Evolutionary conservation across 2,113 vertebrate genomes (phyloP).

Genomic region (western clawed frog (Xenopus tropicalis)): DNA sequence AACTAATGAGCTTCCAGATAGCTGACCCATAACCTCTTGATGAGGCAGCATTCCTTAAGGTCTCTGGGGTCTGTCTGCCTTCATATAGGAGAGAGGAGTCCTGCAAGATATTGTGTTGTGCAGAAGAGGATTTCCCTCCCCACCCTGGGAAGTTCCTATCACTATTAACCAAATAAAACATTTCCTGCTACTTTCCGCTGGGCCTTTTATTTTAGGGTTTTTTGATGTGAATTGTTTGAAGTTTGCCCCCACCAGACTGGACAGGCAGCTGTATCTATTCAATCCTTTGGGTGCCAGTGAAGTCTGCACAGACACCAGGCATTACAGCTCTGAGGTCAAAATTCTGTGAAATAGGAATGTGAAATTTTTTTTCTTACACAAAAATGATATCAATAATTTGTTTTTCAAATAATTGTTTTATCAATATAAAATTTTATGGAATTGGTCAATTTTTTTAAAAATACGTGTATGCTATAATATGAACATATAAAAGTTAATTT

Average conservation of each 20-base stretch:
- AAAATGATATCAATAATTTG: too few species aligned
- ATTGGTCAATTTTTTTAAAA: too few species aligned
- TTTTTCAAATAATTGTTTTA: too few species aligned
- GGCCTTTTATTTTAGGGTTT: conserved; percentile 21
- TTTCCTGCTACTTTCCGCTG: conserved; percentile 32
- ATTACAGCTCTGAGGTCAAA: too few species aligned
- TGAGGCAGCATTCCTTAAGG: conserved; percentile 1
- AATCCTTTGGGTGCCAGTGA: too few species aligned
- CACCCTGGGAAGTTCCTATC: conserved; percentile 38
- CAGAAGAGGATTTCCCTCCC: conserved; percentile 25
- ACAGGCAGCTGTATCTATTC: neutral
- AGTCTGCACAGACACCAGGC: too few species aligned
- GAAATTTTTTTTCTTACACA: too few species aligned
- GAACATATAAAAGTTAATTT: too few species aligned
- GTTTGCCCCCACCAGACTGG: neutral
- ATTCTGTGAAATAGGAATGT: too few species aligned
- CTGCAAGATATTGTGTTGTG: conserved; percentile 8
- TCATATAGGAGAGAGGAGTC: neutral
- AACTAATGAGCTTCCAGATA: conserved; percentile 1
- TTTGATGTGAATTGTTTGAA: conserved; percentile 38
- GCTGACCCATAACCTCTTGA: neutral
- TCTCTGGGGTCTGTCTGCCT: conserved; percentile 3
- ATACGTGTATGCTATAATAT: too few species aligned
- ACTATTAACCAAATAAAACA: conserved; percentile 18
- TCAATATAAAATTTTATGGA: too few species aligned